phyloP scores from a whole-genome alignment of 1,140 invertebrate species.

The Tetramorium simillimum region DNA sequence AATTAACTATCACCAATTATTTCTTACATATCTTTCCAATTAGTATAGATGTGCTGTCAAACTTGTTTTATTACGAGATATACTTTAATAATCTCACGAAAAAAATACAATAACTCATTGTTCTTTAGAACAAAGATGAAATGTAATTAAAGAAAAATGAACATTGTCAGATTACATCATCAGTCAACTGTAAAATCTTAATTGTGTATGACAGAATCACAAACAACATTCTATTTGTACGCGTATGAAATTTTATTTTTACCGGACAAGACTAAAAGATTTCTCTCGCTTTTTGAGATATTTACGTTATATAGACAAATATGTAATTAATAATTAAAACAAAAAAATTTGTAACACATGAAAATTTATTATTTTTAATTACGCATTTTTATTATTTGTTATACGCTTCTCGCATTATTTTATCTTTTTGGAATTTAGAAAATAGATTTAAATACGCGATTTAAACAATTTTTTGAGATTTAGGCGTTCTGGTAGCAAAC shows the following conservation, averaged over 20 bases:
- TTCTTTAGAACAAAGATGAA: slow-evolving; percentile 5
- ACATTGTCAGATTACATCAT: background rate
- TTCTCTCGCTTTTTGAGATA: background rate
- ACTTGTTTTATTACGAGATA: background rate
- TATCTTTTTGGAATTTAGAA: background rate
- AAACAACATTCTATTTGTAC: background rate
- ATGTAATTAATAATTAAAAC: background rate
- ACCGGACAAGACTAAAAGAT: background rate
- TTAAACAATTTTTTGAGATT: background rate
- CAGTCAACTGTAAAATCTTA: slow-evolving; percentile 22
- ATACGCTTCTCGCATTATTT: background rate
- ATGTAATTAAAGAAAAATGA: background rate
- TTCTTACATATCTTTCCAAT: background rate
- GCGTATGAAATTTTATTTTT: background rate
- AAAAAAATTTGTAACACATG: too few relatives aligned
- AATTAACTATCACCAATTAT: background rate
- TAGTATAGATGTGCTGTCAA: background rate
- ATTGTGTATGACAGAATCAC: background rate
- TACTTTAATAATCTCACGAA: slow-evolving; percentile 13
- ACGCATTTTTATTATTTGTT: background rate
- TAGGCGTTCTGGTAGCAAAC: background rate
- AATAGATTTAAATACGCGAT: background rate
- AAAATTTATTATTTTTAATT: too few relatives aligned
- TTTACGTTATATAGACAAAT: background rate
- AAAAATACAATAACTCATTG: slow-evolving; percentile 22